phyloP scores from a whole-genome alignment of 2,888 invertebrate genomes.

The Molanna angustata region DNA sequence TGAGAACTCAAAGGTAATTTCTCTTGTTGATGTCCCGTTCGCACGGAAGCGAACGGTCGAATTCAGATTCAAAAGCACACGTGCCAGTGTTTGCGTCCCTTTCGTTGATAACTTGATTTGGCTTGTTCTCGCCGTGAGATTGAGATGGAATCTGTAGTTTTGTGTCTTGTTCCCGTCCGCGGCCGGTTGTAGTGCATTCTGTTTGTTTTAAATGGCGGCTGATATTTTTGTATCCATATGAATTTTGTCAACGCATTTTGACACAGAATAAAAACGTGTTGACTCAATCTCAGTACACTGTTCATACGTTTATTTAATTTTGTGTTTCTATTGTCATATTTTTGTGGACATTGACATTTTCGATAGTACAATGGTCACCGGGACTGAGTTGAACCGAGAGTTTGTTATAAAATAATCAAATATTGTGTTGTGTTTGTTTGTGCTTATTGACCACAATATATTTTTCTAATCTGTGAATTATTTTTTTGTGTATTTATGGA shows the following conservation, averaged over 20 bases:
- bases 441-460: background rate
- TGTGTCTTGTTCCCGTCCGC: conserved; percentile 17
- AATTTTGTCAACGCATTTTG: too few relatives aligned
- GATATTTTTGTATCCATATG: too few relatives aligned
- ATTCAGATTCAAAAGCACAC: conserved; percentile 14
- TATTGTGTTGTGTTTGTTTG: background rate
- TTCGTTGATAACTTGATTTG: conserved; percentile 30
- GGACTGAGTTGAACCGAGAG: too few relatives aligned
- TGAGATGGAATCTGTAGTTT: conserved; percentile 22
- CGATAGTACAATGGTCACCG: too few relatives aligned
- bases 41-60: background rate
- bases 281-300: too few relatives aligned
- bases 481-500: conserved; percentile 3
- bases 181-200: conserved; percentile 14
- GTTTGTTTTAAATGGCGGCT: conserved; percentile 17
- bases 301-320: too few relatives aligned
- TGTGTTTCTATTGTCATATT: too few relatives aligned
- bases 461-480: background rate
- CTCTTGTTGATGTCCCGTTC: background rate
- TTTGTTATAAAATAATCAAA: too few relatives aligned
- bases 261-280: too few relatives aligned
- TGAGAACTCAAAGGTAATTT: too few relatives aligned
- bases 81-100: conserved; percentile 22
- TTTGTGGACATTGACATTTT: too few relatives aligned
- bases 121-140: conserved; percentile 20